phyloP scores from a whole-genome alignment of 2,797 vertebrate species.

The Lepilemur ruficaudatus region DNA sequence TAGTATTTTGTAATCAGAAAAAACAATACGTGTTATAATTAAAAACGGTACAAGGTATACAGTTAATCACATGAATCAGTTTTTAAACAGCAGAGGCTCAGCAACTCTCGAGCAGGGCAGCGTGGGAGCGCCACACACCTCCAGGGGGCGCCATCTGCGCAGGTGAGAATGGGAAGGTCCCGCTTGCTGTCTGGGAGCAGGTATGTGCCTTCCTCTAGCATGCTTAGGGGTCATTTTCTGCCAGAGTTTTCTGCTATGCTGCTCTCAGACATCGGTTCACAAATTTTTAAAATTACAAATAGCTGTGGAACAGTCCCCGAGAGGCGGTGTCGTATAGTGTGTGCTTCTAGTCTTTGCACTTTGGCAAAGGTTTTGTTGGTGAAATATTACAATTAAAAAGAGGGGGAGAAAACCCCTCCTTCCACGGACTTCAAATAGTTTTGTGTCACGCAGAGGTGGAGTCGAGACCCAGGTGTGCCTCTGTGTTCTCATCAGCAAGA shows the following conservation, averaged over 20 bases:
- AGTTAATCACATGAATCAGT: too few species aligned
- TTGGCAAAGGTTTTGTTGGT: background rate
- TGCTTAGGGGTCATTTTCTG: background rate
- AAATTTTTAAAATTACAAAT: background rate
- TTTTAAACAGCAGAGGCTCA: background rate
- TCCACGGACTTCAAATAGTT: background rate
- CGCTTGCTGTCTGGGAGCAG: accelerated
- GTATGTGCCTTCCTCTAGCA: background rate
- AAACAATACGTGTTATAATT: background rate
- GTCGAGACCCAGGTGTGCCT: background rate
- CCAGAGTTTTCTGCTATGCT: background rate
- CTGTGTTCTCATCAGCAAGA: background rate
- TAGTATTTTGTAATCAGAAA: slow-evolving; percentile 21
- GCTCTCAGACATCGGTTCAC: background rate
- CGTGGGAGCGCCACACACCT: background rate
- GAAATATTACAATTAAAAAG: background rate
- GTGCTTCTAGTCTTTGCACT: background rate
- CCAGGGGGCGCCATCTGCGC: background rate
- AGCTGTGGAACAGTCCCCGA: background rate
- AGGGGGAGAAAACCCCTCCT: background rate
- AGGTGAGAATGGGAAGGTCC: background rate
- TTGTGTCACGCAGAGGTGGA: background rate
- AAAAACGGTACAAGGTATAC: too few species aligned
- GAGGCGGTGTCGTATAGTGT: background rate
- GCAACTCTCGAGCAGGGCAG: background rate